These are phyloP conservation scores for Leuciscus waleckii DNA, from an alignment of 2,797 vertebrate species.

Conservation along the genomic window DNA sequence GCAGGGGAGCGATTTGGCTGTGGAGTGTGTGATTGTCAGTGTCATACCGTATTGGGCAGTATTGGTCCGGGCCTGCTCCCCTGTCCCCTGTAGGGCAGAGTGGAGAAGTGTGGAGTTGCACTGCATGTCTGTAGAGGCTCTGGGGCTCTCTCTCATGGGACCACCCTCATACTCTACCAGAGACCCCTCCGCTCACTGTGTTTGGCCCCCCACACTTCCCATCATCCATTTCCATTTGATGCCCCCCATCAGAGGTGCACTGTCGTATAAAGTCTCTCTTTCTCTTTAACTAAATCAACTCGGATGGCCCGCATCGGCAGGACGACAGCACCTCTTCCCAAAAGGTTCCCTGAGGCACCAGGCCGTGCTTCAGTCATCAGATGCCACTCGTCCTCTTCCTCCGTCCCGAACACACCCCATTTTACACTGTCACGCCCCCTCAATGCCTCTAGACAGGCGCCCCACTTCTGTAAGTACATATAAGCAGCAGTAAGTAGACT, in stretches of 20 bases:
- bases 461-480: slow-evolving; percentile 82
- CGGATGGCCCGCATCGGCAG: slow-evolving; percentile 76
- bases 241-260: slow-evolving; percentile 59
- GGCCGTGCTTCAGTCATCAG: slow-evolving; percentile 84
- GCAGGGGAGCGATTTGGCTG: slow-evolving; percentile 43
- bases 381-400: slow-evolving; percentile 75
- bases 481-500: slow-evolving; percentile 77
- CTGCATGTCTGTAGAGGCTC: slow-evolving; percentile 66
- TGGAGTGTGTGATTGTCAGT: slow-evolving; percentile 48
- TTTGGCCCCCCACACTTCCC: slow-evolving; percentile 56
- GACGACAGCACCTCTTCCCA: slow-evolving; percentile 83
- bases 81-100: slow-evolving; percentile 60
- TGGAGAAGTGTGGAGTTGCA: slow-evolving; percentile 54
- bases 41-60: slow-evolving; percentile 43
- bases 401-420: slow-evolving; percentile 73
- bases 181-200: slow-evolving; percentile 58
- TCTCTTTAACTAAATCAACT: slow-evolving; percentile 69
- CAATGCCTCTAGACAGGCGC: slow-evolving; percentile 77
- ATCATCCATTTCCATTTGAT: slow-evolving; percentile 67
- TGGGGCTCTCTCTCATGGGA: slow-evolving; percentile 62
- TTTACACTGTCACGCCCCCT: slow-evolving; percentile 79
- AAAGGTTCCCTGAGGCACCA: slow-evolving; percentile 84
- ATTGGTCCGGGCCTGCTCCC: slow-evolving; percentile 19
- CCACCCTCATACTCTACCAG: slow-evolving; percentile 60
- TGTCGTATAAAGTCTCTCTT: slow-evolving; percentile 66